Evolutionary conservation across 1,140 invertebrate genomes (phyloP).

Genomic region (Anoplolepis gracilipes): DNA sequence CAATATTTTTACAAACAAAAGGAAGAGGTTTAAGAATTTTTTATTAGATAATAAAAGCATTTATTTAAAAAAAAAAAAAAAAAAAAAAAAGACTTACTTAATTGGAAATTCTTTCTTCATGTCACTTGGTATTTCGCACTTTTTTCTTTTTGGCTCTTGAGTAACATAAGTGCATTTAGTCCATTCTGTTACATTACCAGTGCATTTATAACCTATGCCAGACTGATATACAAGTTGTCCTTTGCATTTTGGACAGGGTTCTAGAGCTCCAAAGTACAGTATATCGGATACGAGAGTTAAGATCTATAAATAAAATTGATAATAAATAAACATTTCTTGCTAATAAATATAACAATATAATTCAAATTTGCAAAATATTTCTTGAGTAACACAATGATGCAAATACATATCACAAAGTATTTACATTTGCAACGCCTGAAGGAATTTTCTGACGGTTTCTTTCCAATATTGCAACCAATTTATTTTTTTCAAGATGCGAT

Average conservation of each 20-base stretch:
- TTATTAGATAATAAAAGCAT: too few species aligned
- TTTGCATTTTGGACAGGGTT: constrained; percentile 93
- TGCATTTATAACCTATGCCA: constrained; percentile 92
- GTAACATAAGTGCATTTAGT: constrained; percentile 93
- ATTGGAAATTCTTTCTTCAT: constrained; percentile 88
- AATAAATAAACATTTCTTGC: constrained; percentile 17
- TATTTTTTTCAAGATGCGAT: constrained; percentile 83
- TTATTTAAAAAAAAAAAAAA: too few species aligned
- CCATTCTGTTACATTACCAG: constrained; percentile 95
- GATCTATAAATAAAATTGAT: constrained; percentile 86
- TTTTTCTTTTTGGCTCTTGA: constrained; percentile 90
- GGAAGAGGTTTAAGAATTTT: neutral
- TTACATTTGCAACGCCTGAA: constrained; percentile 88
- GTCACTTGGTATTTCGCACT: constrained; percentile 91
- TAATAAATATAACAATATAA: neutral
- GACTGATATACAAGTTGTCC: constrained; percentile 91
- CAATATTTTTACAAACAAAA: neutral
- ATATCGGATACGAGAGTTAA: constrained; percentile 93
- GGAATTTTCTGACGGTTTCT: constrained; percentile 80
- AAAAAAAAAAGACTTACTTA: constrained; percentile 85
- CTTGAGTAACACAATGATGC: neutral
- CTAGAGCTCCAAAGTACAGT: constrained; percentile 94
- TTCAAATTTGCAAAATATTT: neutral
- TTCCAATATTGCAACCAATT: constrained; percentile 88
- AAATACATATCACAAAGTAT: constrained; percentile 64